Conservation (phyloP, 2,888 invertebrate species). For the Parthenolecanium corni region DNA sequence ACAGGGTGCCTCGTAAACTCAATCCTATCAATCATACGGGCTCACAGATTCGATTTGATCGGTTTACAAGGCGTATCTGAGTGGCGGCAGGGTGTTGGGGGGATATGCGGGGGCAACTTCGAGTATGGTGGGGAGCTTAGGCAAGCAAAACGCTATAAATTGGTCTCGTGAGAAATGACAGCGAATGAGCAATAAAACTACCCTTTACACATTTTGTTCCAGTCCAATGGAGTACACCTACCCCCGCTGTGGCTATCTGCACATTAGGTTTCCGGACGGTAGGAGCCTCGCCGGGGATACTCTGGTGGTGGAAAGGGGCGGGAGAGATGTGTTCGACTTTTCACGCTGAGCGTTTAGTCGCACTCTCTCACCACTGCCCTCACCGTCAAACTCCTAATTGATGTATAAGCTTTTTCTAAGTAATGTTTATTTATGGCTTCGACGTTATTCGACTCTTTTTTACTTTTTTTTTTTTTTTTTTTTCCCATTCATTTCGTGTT, state of each 20-base stretch:
- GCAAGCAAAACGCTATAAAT: conserved; percentile 21
- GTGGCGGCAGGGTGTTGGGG: not conserved
- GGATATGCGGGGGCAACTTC: not conserved
- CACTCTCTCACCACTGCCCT: no score
- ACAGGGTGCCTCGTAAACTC: conserved; percentile 1
- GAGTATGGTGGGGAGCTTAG: conserved; percentile 3
- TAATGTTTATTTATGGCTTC: conserved; percentile 17
- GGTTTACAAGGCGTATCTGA: not conserved
- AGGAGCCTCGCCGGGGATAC: not conserved
- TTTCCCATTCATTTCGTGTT: no score
- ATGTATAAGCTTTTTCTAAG: conserved; percentile 28
- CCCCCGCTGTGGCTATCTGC: not conserved
- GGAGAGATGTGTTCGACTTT: not conserved
- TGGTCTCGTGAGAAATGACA: conserved; percentile 26
- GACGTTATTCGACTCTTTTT: not conserved
- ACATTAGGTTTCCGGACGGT: no score
- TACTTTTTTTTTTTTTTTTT: no score
- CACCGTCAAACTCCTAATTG: conserved; percentile 20
- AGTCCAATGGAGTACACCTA: conserved; percentile 16
- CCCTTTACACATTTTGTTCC: conserved; percentile 24
- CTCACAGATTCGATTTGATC: not conserved
- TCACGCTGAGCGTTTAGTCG: conserved; percentile 7
- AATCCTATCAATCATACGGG: conserved; percentile 16
- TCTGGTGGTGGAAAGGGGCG: not conserved
- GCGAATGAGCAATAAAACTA: conserved; percentile 23